These are phyloP conservation scores for Aethes cnicana DNA, from an alignment of 2,888 invertebrate genomes.

Conservation along the genomic window DNA sequence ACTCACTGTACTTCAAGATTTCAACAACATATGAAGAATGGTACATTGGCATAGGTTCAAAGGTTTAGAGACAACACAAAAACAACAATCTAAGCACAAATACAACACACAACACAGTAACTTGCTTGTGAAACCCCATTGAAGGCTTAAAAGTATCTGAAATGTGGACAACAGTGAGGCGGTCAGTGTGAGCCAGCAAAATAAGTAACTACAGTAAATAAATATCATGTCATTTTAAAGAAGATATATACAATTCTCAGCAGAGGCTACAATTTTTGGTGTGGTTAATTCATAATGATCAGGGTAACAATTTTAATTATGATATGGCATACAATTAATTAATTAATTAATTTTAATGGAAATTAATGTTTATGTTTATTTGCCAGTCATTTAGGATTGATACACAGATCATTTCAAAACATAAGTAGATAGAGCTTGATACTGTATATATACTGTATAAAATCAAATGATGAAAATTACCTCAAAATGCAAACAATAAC, in stretches of 20 bases:
- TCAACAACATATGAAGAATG: too few species aligned
- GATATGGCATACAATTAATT: too few species aligned
- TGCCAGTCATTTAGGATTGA: too few species aligned
- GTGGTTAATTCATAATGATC: constrained; percentile 7
- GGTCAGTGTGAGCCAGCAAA: constrained; percentile 1
- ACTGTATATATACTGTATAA: background rate
- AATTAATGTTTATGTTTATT: too few species aligned
- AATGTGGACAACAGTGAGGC: constrained; percentile 36
- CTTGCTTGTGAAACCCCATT: constrained; percentile 72
- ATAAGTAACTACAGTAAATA: constrained; percentile 7
- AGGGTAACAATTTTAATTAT: background rate
- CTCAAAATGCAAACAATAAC: constrained; percentile 58
- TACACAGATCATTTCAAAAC: too few species aligned
- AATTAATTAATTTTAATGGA: too few species aligned
- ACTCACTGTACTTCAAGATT: too few species aligned
- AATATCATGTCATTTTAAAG: too few species aligned
- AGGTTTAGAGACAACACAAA: background rate
- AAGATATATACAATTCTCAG: too few species aligned
- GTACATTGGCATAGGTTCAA: too few species aligned
- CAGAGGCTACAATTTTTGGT: too few species aligned
- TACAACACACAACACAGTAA: constrained; percentile 41
- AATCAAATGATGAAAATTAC: constrained; percentile 47
- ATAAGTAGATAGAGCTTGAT: too few species aligned
- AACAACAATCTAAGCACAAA: constrained; percentile 26
- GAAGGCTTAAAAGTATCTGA: constrained; percentile 47